phyloP scores from a whole-genome alignment of 2,797 vertebrate species.

The Premnoplex brunnescens region DNA sequence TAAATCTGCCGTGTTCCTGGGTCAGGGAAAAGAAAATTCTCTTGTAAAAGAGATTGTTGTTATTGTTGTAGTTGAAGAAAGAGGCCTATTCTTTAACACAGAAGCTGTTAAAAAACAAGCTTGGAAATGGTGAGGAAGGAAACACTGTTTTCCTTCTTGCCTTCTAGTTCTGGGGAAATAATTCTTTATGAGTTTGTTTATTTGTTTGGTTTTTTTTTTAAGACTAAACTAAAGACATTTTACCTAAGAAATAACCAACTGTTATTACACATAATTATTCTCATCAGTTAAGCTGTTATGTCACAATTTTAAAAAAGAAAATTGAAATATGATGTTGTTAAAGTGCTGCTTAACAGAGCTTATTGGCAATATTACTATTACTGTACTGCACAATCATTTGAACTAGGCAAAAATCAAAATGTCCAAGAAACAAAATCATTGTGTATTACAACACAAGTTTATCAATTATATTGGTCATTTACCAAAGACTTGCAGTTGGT shows the following conservation, averaged over 20 bases:
- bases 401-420: background rate
- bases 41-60: background rate
- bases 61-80: background rate
- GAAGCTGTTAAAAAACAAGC: background rate
- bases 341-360: background rate
- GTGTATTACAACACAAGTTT: background rate
- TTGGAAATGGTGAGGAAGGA: background rate
- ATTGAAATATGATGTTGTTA: background rate
- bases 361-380: rapidly evolving
- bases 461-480: background rate
- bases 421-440: background rate
- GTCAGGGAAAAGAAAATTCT: background rate
- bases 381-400: background rate
- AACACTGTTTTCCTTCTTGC: background rate
- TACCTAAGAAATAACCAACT: background rate
- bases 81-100: background rate
- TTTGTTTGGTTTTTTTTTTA: too few relatives aligned
- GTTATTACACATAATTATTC: background rate
- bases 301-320: background rate
- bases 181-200: background rate
- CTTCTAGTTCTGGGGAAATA: background rate
- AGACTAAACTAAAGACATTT: background rate
- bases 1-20: background rate
- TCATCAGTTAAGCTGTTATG: background rate
- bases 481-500: background rate